phyloP scores from a whole-genome alignment of 2,797 vertebrate species.

The Rhabdophis nuchalis region DNA sequence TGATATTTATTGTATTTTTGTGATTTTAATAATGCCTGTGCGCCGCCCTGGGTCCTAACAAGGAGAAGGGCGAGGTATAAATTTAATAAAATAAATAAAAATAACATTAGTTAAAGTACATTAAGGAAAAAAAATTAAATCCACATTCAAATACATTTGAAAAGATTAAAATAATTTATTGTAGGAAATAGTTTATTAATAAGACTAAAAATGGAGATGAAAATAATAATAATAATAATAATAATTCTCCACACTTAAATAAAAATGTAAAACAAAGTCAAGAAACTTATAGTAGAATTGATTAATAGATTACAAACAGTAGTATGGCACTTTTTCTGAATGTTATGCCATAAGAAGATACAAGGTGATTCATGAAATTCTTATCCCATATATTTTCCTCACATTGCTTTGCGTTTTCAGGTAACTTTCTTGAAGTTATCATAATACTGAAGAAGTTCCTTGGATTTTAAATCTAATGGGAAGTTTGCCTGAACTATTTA shows the following conservation, averaged over 20 bases:
- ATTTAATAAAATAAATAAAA: no score
- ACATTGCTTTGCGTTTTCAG: background rate
- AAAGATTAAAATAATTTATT: background rate
- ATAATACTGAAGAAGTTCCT: background rate
- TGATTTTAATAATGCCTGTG: no score
- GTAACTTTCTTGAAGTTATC: background rate
- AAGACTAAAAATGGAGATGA: background rate
- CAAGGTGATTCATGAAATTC: background rate
- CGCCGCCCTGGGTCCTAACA: no score
- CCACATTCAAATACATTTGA: background rate
- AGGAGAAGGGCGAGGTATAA: no score
- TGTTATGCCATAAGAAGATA: background rate
- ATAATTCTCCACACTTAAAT: background rate
- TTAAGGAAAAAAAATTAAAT: background rate
- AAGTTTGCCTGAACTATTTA: background rate
- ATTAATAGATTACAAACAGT: background rate
- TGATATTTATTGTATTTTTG: no score
- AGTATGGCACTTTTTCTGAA: background rate
- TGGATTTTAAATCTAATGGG: background rate
- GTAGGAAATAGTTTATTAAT: background rate
- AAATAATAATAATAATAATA: background rate
- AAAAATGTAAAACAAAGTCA: background rate
- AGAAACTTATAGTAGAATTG: background rate
- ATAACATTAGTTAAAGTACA: no score
- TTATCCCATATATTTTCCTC: background rate